phyloP scores from a whole-genome alignment of 2,888 invertebrate genomes.

The Oegoconia quadripuncta region DNA sequence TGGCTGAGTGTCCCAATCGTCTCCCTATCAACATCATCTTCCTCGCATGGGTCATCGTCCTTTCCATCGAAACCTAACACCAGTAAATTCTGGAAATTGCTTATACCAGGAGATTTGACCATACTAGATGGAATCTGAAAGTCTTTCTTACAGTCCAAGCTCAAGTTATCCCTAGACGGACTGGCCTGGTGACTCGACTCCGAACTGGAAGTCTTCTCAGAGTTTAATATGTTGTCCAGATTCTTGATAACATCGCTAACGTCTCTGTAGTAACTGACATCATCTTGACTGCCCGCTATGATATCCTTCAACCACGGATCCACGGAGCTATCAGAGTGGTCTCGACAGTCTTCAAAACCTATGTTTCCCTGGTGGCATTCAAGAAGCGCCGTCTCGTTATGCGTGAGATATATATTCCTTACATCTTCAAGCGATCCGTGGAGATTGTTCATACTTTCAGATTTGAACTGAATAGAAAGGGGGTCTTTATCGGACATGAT shows the following conservation, averaged over 20 bases:
- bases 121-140: constrained; percentile 61
- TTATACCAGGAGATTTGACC: constrained; percentile 71
- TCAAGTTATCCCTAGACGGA: constrained; percentile 70
- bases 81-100: constrained; percentile 64
- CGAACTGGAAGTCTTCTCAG: constrained; percentile 80
- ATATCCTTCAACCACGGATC: constrained; percentile 82
- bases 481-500: constrained; percentile 67
- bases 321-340: constrained; percentile 65
- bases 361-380: constrained; percentile 68
- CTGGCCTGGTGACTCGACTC: constrained; percentile 79
- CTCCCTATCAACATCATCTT: constrained; percentile 59
- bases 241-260: constrained; percentile 82
- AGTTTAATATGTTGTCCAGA: constrained; percentile 81
- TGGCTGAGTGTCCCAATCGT: constrained; percentile 68
- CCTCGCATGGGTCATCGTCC: constrained; percentile 39
- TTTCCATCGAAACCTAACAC: constrained; percentile 48
- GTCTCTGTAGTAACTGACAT: constrained; percentile 79
- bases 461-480: constrained; percentile 59
- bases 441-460: constrained; percentile 81
- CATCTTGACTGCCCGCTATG: constrained; percentile 78
- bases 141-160: constrained; percentile 69
- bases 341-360: constrained; percentile 49
- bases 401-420: constrained; percentile 66
- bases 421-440: constrained; percentile 84
- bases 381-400: constrained; percentile 57